phyloP scores from a whole-genome alignment of 2,113 vertebrate genomes.

The Plecturocebus donacophilus region DNA sequence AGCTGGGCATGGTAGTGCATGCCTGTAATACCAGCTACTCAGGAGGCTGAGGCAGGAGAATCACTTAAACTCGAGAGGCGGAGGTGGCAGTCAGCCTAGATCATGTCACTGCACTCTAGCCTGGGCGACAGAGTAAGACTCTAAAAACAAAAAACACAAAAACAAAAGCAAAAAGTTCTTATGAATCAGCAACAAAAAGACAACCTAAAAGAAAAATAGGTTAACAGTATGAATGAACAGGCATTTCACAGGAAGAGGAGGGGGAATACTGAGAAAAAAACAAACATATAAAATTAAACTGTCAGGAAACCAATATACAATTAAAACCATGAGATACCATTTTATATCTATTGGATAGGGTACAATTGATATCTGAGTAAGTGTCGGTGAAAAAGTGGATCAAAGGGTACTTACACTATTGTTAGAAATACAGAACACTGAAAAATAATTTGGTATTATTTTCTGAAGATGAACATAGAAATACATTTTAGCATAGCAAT shows the following conservation, averaged over 20 bases:
- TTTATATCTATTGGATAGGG: background rate
- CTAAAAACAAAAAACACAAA: too few relatives aligned
- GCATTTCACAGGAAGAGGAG: background rate
- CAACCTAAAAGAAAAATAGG: background rate
- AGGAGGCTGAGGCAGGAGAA: too few relatives aligned
- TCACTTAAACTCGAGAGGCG: too few relatives aligned
- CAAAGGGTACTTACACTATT: background rate
- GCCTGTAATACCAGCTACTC: too few relatives aligned
- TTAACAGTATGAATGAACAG: background rate
- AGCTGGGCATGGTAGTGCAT: too few relatives aligned
- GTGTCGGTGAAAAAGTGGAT: background rate
- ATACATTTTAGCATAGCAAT: background rate
- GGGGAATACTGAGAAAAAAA: background rate
- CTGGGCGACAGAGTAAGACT: too few relatives aligned
- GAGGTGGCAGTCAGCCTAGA: too few relatives aligned
- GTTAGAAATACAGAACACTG: background rate
- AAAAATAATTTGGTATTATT: background rate
- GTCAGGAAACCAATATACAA: background rate
- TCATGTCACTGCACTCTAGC: too few relatives aligned
- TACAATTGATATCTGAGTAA: background rate
- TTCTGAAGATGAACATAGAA: background rate
- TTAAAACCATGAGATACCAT: background rate
- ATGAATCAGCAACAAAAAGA: background rate
- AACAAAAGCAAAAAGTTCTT: background rate
- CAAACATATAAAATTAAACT: background rate